Conservation (phyloP, 2,888 invertebrate species). For the Yponomeuta cagnagella region DNA sequence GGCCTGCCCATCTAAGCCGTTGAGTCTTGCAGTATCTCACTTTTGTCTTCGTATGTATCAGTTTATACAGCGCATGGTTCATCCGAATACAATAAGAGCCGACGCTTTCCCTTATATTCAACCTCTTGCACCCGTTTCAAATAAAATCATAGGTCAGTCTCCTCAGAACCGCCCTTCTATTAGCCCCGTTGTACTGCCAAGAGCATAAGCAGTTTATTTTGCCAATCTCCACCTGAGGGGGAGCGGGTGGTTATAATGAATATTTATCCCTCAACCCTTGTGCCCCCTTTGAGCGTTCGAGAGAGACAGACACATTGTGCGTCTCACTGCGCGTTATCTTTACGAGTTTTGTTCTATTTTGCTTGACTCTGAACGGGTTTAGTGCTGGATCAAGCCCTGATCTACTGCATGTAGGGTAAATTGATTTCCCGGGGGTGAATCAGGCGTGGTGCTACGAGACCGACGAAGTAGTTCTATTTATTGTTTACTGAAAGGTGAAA, state of each 20-base stretch:
- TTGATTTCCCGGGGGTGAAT: background rate
- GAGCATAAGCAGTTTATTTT: constrained; percentile 19
- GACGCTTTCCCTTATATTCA: too few relatives aligned
- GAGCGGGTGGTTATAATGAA: constrained; percentile 23
- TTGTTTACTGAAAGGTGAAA: background rate
- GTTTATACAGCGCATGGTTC: too few relatives aligned
- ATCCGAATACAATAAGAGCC: too few relatives aligned
- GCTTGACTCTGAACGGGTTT: background rate
- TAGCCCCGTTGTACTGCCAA: background rate
- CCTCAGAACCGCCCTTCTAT: background rate
- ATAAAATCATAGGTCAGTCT: background rate
- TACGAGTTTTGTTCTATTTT: background rate
- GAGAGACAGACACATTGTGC: background rate
- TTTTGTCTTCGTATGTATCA: too few relatives aligned
- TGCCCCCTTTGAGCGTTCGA: constrained; percentile 2
- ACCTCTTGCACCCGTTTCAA: too few relatives aligned
- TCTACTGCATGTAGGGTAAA: background rate
- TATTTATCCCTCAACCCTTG: constrained; percentile 21
- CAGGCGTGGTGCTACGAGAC: background rate
- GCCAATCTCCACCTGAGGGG: constrained; percentile 15
- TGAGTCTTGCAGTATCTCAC: too few relatives aligned
- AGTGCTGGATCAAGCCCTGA: background rate
- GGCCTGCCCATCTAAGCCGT: too few relatives aligned
- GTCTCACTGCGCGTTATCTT: background rate
- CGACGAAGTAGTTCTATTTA: background rate